Base-by-base conservation (phyloP, 2,888 invertebrate genomes). In the Dexiosoma caninum region DNA sequence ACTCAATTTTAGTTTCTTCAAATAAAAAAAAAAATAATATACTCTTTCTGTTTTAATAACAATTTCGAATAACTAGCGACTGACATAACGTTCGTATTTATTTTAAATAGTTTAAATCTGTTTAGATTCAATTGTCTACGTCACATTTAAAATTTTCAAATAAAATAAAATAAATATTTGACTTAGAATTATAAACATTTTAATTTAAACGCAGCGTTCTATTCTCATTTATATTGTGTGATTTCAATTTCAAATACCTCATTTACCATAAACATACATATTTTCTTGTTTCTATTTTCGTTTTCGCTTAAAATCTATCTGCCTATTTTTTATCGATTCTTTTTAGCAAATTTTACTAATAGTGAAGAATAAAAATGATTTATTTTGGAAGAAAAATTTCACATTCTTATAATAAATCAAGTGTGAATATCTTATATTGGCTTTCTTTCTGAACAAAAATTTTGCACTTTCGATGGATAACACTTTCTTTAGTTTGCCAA, bases 181-280 rank as follows among this genome's bases (percentile, higher is more conserved):
- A 40, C 40, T 49, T 60, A 32, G 30, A 57, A 30, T 55, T 55
- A 19, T 46, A 57, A 57, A 55, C 42, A 32, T 32, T 44, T 35
- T 5, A 42, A 42, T 44, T 35, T 5, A 42, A 53, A 72, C 21
- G 30, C 53, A 37, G 16, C 30, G 42, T 53, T 42, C 32, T 53
- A 62, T 3, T 23, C 27, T 32, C 42, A 53, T 21, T 51, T 19
- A 62, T 32, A 71, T 60, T 60, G 30, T 60, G 1, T 51, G 30
- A 32, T 53, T 62, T 62, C 0, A 40, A 62, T 62, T 53, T 32
- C 10, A 62, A 62, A 72, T 72, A 32, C 60, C 60, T 42, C 60
- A 71, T 42, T 62, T 62, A 42, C 71, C 35, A 51, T 72, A 62
- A 72, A 72, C 53, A 62, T 62, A n/a, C n/a, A n/a, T n/a, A n/a